phyloP scores from a whole-genome alignment of 2,797 vertebrate species.

The Propithecus perrieri region DNA sequence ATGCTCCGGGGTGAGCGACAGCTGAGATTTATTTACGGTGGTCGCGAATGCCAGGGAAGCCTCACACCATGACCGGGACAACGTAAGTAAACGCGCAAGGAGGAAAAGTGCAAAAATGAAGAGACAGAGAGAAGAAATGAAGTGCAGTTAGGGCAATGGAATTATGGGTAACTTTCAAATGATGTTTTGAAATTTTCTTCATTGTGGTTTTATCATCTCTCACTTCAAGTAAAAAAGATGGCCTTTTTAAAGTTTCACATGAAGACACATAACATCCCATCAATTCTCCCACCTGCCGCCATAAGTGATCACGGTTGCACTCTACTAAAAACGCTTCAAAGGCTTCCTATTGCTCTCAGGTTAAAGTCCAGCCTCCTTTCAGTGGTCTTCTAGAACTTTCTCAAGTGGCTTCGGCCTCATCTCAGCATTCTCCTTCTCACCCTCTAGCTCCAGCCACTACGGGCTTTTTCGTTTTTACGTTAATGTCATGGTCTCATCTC shows the following conservation, averaged over 20 bases:
- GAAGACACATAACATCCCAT: not conserved
- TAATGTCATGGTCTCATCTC: not conserved
- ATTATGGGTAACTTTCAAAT: not conserved
- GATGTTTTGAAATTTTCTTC: not conserved
- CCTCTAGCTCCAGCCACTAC: not conserved
- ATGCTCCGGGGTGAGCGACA: not conserved
- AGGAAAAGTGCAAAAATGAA: not conserved
- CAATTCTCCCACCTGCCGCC: not conserved
- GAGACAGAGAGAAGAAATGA: not conserved
- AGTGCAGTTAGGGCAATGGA: not conserved
- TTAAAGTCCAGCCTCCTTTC: not conserved
- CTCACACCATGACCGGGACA: not conserved
- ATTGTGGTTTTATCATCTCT: not conserved
- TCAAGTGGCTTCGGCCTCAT: not conserved
- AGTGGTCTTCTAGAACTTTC: not conserved
- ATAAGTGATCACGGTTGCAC: not conserved
- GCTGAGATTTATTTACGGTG: not conserved
- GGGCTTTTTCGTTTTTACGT: not conserved
- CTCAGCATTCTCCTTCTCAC: rapidly evolving
- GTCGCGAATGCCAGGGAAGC: not conserved
- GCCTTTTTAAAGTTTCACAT: not conserved
- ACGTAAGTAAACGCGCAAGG: not conserved
- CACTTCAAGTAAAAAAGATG: not conserved
- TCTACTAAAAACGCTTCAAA: not conserved
- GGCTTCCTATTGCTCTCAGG: not conserved